These are phyloP conservation scores for Esox niger DNA, from an alignment of 2,113 vertebrate genomes.

Conservation along the genomic window DNA sequence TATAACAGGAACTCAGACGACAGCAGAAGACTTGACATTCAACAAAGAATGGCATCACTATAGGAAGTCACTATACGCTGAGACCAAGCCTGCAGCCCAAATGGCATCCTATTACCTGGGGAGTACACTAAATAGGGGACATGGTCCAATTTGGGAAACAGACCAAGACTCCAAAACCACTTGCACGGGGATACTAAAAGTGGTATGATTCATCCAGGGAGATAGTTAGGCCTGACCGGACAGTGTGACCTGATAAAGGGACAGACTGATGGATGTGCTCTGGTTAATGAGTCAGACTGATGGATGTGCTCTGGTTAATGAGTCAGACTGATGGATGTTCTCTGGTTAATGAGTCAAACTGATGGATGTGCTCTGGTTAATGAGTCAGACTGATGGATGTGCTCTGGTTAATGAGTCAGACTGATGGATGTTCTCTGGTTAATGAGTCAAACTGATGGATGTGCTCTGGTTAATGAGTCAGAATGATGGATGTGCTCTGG, in stretches of 20 bases:
- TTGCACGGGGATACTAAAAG: background rate
- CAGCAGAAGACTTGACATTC: slow-evolving; percentile 16
- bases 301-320: background rate
- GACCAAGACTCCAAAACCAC: background rate
- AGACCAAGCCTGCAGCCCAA: background rate
- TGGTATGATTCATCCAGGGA: slow-evolving; percentile 31
- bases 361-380: background rate
- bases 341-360: slow-evolving; percentile 17
- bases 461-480: background rate
- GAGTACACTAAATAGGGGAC: too few species aligned
- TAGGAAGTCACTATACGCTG: background rate
- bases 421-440: background rate
- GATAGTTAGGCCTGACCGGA: background rate
- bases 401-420: slow-evolving; percentile 1
- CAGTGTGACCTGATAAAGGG: slow-evolving; percentile 3
- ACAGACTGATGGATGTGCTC: slow-evolving; percentile 21
- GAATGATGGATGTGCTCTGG: background rate
- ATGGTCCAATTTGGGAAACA: too few species aligned
- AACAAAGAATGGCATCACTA: slow-evolving; percentile 14
- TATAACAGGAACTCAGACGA: slow-evolving; percentile 10
- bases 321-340: slow-evolving; percentile 17
- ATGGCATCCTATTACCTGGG: too few species aligned
- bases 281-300: slow-evolving; percentile 17
- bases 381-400: slow-evolving; percentile 4
- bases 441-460: slow-evolving; percentile 2